Base-by-base conservation (phyloP, 2,113 vertebrate genomes). In the Argyrosomus japonicus region DNA sequence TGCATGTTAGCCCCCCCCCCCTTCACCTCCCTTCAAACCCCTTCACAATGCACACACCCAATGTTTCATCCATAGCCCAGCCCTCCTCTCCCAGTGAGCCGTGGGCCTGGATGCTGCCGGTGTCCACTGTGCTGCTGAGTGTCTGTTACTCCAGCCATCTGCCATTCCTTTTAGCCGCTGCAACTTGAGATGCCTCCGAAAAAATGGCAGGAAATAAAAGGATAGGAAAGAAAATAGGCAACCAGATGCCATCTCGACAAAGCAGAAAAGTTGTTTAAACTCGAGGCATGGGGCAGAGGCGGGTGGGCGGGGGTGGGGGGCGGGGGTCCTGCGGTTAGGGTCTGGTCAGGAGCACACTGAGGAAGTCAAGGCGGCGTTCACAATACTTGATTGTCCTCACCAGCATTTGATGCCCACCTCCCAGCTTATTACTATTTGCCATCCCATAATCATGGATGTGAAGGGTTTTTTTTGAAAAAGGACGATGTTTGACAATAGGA, bases 71-170 rank as follows among this genome's bases (percentile, higher is more conserved):
- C 63, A 21, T 14, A 82, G 88, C 84, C 87, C 87, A 68, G 77
- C 80, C 80, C 71, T 86, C 83, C 90, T 85, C 82, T 85, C 64
- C 78, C 89, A 56, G 87, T 45, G 79, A 91, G 90, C 91, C n/a
- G 64, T 84, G 62, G 93, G 84, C 82, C 91, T 88, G 87, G 91
- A 90, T 93, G 91, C 92, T 93, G 89, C 92, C 68, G 82, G 84
- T 91, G 91, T 89, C 92, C 92, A 93, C 94, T 91, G 62, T 81
- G 94, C 92, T 87, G 93, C 89, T 90, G 90, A 95, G 95, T 94
- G 91, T 86, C 92, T 92, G 90, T 96, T 96, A 93, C 95, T 96
- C 90, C 92, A 94, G 93, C 95, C 96, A 96, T 96, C 96, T 97
- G 96, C 95, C 92, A 62, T 86, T 85, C 95, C 88, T 92, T 95